Base-by-base conservation (phyloP, 2,797 vertebrate species). In the Okamejei kenojei region DNA sequence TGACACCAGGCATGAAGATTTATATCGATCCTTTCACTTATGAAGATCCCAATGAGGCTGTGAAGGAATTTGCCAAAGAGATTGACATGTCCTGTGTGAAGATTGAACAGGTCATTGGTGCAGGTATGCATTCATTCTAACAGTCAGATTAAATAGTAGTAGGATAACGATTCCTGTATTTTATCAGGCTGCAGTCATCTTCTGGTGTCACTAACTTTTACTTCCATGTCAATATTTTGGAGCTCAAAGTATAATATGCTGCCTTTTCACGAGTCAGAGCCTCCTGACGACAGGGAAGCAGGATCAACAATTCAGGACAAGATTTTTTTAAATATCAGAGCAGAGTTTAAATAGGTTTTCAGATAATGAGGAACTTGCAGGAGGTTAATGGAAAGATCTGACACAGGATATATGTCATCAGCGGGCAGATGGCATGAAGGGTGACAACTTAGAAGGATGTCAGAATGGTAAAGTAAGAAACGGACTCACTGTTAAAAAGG, bases 1-100 rank as follows among this genome's bases (percentile, higher is more conserved):
- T 98, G 97, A 98, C 98, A 78, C 98, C 98, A 81, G 98, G 98
- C 94, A 99, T 99, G 98, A 99, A 99, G 96, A 99, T 99, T 95
- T 99, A 99, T 94, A 99, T 99, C 0, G 98, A 99, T 93, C 98
- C 98, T 0, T 99, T 99, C 95, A 99, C 98, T 21, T 99, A 99
- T 0, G 98, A 99, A 94, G 98, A 99, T 94, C 98, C 98, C 91
- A 99, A 99, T 0, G 98, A 99, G 93, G 98, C 98, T 0, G 98
- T 99, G 93, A 95, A 98, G 81, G 98, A 99, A 95, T 99, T 99
- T 94, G 98, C 98, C 93, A 99, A 99, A 95, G 98, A 99, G 96
- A 99, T 99, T 1, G 98, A 99, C 95, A 97, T 98, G 95, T 97
- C 98, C 80, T 98, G 97, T 94, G 98, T 99, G 94, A 99, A 99